Evolutionary conservation across 2,888 invertebrate genomes (phyloP).

Genomic region (Thelaira solivaga): DNA sequence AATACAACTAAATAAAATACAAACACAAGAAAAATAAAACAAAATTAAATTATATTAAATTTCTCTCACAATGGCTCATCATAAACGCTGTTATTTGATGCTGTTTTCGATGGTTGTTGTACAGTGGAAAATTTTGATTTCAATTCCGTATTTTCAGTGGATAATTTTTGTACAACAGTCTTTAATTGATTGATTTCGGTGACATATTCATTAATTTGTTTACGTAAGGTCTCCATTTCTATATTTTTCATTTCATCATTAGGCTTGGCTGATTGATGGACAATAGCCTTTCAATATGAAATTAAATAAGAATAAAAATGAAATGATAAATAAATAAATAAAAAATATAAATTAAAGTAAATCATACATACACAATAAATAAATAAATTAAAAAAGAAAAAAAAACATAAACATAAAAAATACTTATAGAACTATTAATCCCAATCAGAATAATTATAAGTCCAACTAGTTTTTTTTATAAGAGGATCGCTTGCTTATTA

Average conservation of each 20-base stretch:
- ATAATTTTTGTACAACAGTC: conserved; percentile 85
- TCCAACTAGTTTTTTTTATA: background rate
- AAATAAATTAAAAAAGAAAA: background rate
- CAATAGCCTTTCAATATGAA: conserved; percentile 67
- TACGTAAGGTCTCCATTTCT: conserved; percentile 75
- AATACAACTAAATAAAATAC: conserved; percentile 43
- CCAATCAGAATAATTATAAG: background rate
- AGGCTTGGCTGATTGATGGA: conserved; percentile 69
- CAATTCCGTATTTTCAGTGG: conserved; percentile 87
- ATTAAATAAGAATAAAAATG: conserved; percentile 59
- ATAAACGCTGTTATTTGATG: conserved; percentile 72
- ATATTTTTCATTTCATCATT: conserved; percentile 59
- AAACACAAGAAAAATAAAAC: conserved; percentile 42
- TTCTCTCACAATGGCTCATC: conserved; percentile 76
- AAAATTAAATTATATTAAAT: conserved; percentile 48
- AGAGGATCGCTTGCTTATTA: background rate
- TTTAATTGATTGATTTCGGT: conserved; percentile 76
- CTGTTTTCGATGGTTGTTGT: conserved; percentile 58
- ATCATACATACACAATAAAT: too few relatives aligned
- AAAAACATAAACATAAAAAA: background rate
- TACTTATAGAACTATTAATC: background rate
- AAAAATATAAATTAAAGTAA: too few relatives aligned
- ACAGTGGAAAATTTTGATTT: conserved; percentile 79
- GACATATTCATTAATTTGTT: conserved; percentile 75
- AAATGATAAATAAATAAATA: conserved; percentile 42